phyloP scores from a whole-genome alignment of 1,140 invertebrate genomes.

The Zeugodacus cucurbitae region DNA sequence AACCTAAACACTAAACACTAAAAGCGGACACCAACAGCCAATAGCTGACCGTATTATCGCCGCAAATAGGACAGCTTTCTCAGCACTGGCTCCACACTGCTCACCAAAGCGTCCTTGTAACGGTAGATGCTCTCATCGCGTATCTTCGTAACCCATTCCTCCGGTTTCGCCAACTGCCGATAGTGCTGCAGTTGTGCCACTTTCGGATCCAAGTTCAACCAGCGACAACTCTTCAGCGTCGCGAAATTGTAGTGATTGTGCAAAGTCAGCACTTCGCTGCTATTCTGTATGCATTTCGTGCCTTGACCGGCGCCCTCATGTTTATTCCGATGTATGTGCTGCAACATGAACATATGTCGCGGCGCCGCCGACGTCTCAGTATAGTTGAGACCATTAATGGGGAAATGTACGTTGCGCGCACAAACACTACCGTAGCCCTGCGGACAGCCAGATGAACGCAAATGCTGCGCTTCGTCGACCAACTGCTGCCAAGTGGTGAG shows the following conservation, averaged over 20 bases:
- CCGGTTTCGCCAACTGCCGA: background rate
- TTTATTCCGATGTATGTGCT: background rate
- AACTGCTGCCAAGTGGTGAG: slow-evolving; percentile 67
- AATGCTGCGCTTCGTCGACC: slow-evolving; percentile 41
- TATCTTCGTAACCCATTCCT: background rate
- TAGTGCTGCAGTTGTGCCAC: background rate
- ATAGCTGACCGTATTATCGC: background rate
- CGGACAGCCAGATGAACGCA: background rate
- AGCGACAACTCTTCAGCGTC: background rate
- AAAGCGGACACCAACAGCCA: background rate
- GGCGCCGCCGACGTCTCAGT: background rate
- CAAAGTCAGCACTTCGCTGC: background rate
- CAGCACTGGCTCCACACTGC: background rate
- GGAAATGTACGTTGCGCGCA: background rate
- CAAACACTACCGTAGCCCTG: background rate
- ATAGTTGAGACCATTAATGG: background rate
- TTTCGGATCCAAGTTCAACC: background rate
- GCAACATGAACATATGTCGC: background rate
- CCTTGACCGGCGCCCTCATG: background rate
- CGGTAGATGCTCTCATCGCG: background rate
- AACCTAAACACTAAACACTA: background rate
- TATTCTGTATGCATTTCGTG: background rate
- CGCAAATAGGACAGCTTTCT: background rate
- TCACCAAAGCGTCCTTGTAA: background rate
- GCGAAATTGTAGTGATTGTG: background rate